Evolutionary conservation across 2,113 vertebrate genomes (phyloP), one percentile per base, ranked within the genome.

Genomic region (Channa argus): DNA sequence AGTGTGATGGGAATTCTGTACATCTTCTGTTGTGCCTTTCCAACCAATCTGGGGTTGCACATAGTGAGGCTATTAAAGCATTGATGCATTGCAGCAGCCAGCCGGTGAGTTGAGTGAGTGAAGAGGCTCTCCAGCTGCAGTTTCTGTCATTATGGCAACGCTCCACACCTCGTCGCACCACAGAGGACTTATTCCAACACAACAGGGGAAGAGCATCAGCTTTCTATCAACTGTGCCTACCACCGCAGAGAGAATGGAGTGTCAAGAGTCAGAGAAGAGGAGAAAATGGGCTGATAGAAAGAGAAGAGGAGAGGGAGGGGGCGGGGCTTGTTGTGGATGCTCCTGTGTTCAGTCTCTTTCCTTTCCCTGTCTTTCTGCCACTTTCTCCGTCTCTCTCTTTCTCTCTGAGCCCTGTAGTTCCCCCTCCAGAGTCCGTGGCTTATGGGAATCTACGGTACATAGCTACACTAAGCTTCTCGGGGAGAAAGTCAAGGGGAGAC

Each of bases 171-270:
- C 77, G 66, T 71, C 66, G 69, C 87, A 79, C 85, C 79, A 49
- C 73, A 65, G 68, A 87, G 81, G 82, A 78, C 84, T 90, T 90
- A 86, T 78, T 89, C 85, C 85, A 82, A 79, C 84, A 80, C 84
- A 77, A 87, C 70, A 63, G 88, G 67, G 61, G 68, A 74, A 83
- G 71, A 83, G 81, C 79, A 85, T 83, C 85, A 75, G 78, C 83
- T 55, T 85, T 88, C 73, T 74, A 85, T 88, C 84, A 86, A 79
- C 83, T 73, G 59, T 52, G 62, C 80, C 62, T 44, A 67, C 79
- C 82, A 53, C 68, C 60, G 15, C 71, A 59, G 82, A 79, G 77
- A 86, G 76, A 86, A 80, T 58, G 51, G 74, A 87, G 73, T 81
- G 84, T 88, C 82, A 75, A 63, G 76, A 85, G 89, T 87, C 87